Evolutionary conservation across 2,113 vertebrate genomes (phyloP).

Genomic region (Mirounga angustirostris): DNA sequence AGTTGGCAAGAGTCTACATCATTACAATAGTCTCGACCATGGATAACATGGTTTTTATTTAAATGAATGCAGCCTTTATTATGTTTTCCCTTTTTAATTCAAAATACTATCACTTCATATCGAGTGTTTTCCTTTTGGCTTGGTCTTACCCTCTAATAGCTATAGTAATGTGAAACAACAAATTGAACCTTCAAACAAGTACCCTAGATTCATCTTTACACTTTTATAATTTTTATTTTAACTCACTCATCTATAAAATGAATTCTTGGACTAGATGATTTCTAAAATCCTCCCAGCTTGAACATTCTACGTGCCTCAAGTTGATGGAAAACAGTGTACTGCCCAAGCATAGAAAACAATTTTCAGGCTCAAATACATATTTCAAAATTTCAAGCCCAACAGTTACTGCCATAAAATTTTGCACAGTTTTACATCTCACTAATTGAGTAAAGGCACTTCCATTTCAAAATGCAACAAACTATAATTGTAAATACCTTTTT

Average conservation of each 20-base stretch:
- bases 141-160: neutral
- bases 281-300: slow-evolving; percentile 55
- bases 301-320: slow-evolving; percentile 52
- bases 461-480: slow-evolving; percentile 53
- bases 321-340: slow-evolving; percentile 40
- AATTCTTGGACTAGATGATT: slow-evolving; percentile 50
- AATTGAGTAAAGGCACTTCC: slow-evolving; percentile 1
- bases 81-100: slow-evolving; percentile 10
- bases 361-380: slow-evolving; percentile 61
- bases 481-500: neutral
- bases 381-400: slow-evolving; percentile 54
- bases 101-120: neutral
- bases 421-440: neutral
- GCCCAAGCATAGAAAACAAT: slow-evolving; percentile 61
- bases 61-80: neutral
- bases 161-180: neutral
- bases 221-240: slow-evolving; percentile 75
- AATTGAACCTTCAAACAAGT: slow-evolving; percentile 40
- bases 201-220: neutral
- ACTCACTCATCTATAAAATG: slow-evolving; percentile 63
- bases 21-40: neutral
- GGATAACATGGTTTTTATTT: slow-evolving; percentile 18
- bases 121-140: neutral
- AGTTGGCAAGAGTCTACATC: neutral
- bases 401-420: slow-evolving; percentile 43